These are phyloP conservation scores for Serinus canaria DNA, from an alignment of 2,113 vertebrate species.

Conservation along the genomic window DNA sequence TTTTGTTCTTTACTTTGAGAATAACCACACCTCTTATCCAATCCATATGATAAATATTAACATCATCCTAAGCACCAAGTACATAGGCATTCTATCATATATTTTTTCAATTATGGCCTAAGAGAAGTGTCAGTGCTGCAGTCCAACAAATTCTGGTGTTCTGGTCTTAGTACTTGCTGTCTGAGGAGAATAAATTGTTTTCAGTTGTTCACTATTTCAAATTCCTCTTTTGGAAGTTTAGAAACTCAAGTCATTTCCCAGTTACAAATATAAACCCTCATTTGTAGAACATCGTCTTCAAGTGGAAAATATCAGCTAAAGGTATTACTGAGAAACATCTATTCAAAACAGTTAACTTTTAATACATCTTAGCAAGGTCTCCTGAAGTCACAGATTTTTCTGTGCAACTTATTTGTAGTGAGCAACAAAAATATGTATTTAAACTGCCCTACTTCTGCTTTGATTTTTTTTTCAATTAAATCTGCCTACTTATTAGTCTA, in stretches of 20 bases:
- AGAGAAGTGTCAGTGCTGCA: not conserved
- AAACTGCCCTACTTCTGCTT: not conserved
- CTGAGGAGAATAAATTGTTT: not conserved
- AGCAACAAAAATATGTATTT: not conserved
- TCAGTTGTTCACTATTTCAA: not conserved
- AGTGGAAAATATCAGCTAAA: not conserved
- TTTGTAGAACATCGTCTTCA: not conserved
- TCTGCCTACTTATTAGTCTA: not conserved
- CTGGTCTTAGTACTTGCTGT: not conserved
- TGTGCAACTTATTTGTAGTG: not conserved
- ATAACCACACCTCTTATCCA: not conserved
- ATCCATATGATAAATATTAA: constrained; percentile 4
- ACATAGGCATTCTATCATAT: not conserved
- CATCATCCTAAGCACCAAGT: not conserved
- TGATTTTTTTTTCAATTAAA: not conserved
- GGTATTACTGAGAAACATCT: not conserved
- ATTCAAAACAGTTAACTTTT: not conserved
- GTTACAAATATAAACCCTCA: not conserved
- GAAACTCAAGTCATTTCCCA: not conserved
- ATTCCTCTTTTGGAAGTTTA: not conserved
- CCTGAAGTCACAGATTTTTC: not conserved
- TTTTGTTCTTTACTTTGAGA: not conserved
- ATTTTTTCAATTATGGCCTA: not conserved
- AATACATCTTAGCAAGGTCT: not conserved
- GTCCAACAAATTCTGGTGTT: not conserved